Evolutionary conservation across 64 coral and sea anemone species (phyloP), one percentile per base, ranked within the genome.

Genomic region (Pocillopora damicornis): DNA sequence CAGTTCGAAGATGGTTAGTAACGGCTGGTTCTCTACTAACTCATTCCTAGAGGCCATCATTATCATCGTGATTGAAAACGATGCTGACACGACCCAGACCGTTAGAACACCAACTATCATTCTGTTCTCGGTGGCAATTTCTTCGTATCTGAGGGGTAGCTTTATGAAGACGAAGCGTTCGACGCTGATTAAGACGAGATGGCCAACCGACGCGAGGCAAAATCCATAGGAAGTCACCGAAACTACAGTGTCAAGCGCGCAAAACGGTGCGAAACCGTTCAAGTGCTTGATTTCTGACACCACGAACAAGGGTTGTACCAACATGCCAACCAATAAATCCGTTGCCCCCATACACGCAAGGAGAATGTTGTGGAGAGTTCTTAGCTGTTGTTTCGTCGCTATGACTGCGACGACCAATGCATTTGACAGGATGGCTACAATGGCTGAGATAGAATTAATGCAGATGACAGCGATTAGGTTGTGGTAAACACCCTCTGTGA

Each of bases 181-280:
- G 25, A 63, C 22, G 22, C 78, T 80, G 60, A 80, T 63, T 34
- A 80, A 14, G 13, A 80, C 59, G 14, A 80, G 78, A 15, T 80
- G 78, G 2, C 60, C 22, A 9, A 80, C 16, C 22, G 78, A 80
- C 3, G 59, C 78, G 35, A 61, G 36, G 11, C 11, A 13, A 61
- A 59, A n/a, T 15, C 59, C 59, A 4, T 22, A 26, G 11, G 25
- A 9, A 13, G 78, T 3, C 15, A 30, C 35, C 2, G 14, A 15
- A 23, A 15, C 30, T 60, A 37, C 15, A 1, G 60, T 63, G n/a
- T 80, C 56, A 13, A 80, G 34, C n/a, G 59, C 4, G 15, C 78
- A 62, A 63, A 80, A 59, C 35, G 78, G 59, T 1, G 13, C 58
- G 25, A 62, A 15, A 30, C 12, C 59, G 26, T 62, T 12, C 2